phyloP scores from a whole-genome alignment of 2,888 invertebrate genomes.

The Catocala nupta region DNA sequence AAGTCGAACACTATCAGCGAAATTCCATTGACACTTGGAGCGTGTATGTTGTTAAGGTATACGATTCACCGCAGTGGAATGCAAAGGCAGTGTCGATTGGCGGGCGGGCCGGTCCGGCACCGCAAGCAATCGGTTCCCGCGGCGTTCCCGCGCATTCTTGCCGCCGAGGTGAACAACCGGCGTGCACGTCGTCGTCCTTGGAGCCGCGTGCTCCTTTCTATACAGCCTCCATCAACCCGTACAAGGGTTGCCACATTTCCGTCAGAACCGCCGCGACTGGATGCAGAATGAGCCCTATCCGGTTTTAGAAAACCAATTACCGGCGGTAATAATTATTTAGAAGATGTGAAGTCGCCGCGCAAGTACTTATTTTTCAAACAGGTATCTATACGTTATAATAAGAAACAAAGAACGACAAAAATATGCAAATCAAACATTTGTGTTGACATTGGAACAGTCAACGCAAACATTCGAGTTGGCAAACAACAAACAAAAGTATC shows the following conservation, averaged over 20 bases:
- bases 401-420: not conserved
- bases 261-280: slow-evolving; percentile 33
- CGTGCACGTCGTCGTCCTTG: slow-evolving; percentile 79
- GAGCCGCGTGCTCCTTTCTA: slow-evolving; percentile 79
- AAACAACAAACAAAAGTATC: not conserved
- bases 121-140: slow-evolving; percentile 68
- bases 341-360: slow-evolving; percentile 5
- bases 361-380: not conserved
- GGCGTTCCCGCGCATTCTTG: slow-evolving; percentile 75
- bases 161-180: slow-evolving; percentile 82
- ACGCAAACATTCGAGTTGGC: not conserved
- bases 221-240: slow-evolving; percentile 59
- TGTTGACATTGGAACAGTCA: slow-evolving; percentile 1
- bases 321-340: slow-evolving; percentile 25
- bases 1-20: slow-evolving; percentile 22
- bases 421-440: slow-evolving; percentile 1
- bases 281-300: slow-evolving; percentile 24
- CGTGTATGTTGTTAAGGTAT: slow-evolving; percentile 33
- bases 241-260: slow-evolving; percentile 52
- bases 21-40: slow-evolving; percentile 42
- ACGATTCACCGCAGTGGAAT: slow-evolving; percentile 54
- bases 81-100: slow-evolving; percentile 47
- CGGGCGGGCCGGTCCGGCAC: slow-evolving; percentile 64
- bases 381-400: not conserved
- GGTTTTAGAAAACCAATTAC: slow-evolving; percentile 38